phyloP scores from a whole-genome alignment of 2,797 vertebrate species.

The Mastacembelus armatus region DNA sequence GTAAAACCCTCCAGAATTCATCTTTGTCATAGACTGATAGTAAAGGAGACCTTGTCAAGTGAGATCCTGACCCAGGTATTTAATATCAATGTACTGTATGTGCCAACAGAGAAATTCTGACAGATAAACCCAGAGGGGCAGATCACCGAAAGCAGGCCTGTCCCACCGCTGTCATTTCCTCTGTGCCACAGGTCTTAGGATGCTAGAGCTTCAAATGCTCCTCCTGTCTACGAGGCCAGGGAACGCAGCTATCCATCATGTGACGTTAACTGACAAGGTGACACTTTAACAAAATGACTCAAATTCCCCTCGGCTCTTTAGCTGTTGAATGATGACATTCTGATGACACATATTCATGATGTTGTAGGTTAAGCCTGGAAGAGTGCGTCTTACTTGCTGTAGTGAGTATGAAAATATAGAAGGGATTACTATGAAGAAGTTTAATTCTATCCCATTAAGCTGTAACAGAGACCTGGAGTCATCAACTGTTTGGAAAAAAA shows the following conservation, averaged over 20 bases:
- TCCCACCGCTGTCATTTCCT: slow-evolving; percentile 38
- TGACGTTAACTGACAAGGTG: slow-evolving; percentile 58
- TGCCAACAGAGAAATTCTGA: slow-evolving; percentile 29
- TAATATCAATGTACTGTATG: slow-evolving; percentile 17
- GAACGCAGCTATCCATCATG: slow-evolving; percentile 62
- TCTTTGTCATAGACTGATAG: slow-evolving; percentile 34
- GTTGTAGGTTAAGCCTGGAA: slow-evolving; percentile 13
- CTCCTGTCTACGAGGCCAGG: slow-evolving; percentile 19
- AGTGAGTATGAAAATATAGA: not conserved
- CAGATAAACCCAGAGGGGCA: slow-evolving; percentile 26
- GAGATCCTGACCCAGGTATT: slow-evolving; percentile 29
- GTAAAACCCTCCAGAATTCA: too few relatives aligned
- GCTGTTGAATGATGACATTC: slow-evolving; percentile 36
- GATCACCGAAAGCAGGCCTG: slow-evolving; percentile 17
- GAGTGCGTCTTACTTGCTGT: not conserved
- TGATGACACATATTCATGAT: slow-evolving; percentile 23
- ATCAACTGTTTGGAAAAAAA: not conserved
- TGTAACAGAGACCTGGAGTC: not conserved
- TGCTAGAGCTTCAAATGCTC: slow-evolving; percentile 7
- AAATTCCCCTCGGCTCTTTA: slow-evolving; percentile 23
- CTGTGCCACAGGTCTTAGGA: slow-evolving; percentile 29
- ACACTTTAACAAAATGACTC: slow-evolving; percentile 52
- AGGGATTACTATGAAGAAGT: not conserved
- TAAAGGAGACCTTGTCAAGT: slow-evolving; percentile 32
- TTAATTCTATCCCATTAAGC: not conserved